Base-by-base conservation (phyloP, 1,140 invertebrate species). In the Drosophila bocki region DNA sequence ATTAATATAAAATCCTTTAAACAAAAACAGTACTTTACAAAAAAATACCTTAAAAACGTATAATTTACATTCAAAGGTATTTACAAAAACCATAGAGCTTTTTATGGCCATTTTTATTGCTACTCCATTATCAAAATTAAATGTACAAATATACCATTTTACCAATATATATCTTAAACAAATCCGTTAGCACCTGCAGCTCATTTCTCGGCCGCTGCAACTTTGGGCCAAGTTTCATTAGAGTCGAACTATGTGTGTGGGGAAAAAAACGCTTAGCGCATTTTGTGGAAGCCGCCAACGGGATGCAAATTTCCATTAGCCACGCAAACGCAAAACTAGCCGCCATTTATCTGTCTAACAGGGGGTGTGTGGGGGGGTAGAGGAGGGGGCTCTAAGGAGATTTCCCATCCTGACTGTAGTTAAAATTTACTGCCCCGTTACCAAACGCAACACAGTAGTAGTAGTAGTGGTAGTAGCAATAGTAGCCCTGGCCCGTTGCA, bases 281-380 rank as follows among this genome's bases (percentile, higher is more conserved):
- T 76, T 86, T 82, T 71, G 75, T 82, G 75, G 45, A 75, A 64
- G 74, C 80, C 84, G 77, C 84, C 84, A 74, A 88, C 83, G 83
- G 84, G 77, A 84, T 84, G 83, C 83, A 87, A 87, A 87, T 87
- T 87, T 87, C 84, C 83, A 87, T 87, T 87, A 87, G 83, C 83
- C 84, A 87, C 88, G 83, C 84, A 87, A 87, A 87, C 84, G 83
- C 80, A 87, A 87, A 87, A 88, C 83, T 87, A 87, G 83, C 83
- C 83, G 80, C 83, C 84, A 88, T 87, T 87, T 87, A 87, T 87
- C 83, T 87, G 83, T 88, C 83, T 78, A 88, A 88, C 83, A 71
- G 82, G 48, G 75, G 75, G 50, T 22, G 32, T 11, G 13, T 47
- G 45, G 22, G 19, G 19, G 44, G 1, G 44, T 7, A 9, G 22